Evolutionary conservation across 2,888 invertebrate genomes (phyloP).

Genomic region (Lagria hirta): DNA sequence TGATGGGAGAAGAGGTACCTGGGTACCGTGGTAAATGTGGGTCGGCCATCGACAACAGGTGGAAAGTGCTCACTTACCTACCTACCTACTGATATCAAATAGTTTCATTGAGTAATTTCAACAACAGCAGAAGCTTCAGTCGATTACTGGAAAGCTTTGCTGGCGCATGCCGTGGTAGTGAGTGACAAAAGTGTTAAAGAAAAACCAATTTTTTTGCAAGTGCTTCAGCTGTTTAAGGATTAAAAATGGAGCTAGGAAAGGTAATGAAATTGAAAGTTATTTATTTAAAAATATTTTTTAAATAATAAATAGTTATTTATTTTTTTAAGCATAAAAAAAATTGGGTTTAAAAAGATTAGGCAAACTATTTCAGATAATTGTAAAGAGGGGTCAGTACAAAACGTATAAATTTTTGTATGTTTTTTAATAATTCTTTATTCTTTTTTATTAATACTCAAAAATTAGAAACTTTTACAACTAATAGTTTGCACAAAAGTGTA

Average conservation of each 20-base stretch:
- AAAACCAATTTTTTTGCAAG: conserved; percentile 3
- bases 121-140: conserved; percentile 26
- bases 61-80: conserved; percentile 37
- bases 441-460: too few relatives aligned
- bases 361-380: too few relatives aligned
- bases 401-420: too few relatives aligned
- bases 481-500: too few relatives aligned
- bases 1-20: conserved; percentile 26
- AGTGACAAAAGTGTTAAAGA: too few relatives aligned
- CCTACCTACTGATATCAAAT: conserved; percentile 31
- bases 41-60: conserved; percentile 37
- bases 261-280: conserved; percentile 12
- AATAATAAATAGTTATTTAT: too few relatives aligned
- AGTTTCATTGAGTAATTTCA: conserved; percentile 33
- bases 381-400: too few relatives aligned
- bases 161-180: conserved; percentile 7
- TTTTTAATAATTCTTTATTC: too few relatives aligned
- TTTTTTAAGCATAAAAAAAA: too few relatives aligned
- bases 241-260: conserved; percentile 23
- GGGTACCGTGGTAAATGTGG: conserved; percentile 35
- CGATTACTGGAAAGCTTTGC: conserved; percentile 13
- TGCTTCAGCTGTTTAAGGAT: conserved; percentile 8
- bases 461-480: too few relatives aligned
- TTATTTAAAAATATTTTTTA: too few relatives aligned
- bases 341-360: too few relatives aligned